These are phyloP conservation scores for Lathamus discolor DNA, from an alignment of 2,113 vertebrate genomes.

Conservation along the genomic window DNA sequence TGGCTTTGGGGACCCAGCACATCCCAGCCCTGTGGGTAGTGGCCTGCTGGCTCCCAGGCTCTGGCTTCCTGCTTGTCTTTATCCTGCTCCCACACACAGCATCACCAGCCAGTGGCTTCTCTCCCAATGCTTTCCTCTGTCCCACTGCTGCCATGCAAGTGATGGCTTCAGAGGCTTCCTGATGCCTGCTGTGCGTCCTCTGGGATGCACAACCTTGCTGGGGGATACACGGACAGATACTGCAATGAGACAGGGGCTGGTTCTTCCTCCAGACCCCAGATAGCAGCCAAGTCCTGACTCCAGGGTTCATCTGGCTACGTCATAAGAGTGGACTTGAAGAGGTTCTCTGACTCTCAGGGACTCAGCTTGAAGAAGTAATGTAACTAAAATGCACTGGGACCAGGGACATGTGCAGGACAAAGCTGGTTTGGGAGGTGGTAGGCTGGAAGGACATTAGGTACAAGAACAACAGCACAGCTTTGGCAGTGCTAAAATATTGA, in stretches of 20 bases:
- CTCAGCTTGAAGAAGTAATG: not conserved
- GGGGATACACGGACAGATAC: fast-evolving
- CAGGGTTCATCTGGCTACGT: not conserved
- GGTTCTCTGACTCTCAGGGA: not conserved
- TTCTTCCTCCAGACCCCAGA: not conserved
- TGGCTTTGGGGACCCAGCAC: not conserved
- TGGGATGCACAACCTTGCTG: not conserved
- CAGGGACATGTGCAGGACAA: not conserved
- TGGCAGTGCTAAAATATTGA: not conserved
- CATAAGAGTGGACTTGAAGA: fast-evolving
- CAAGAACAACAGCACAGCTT: not conserved
- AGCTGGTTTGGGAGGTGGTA: not conserved
- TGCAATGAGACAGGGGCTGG: not conserved
- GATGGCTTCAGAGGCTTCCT: not conserved
- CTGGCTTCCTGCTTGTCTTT: not conserved
- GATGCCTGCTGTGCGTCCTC: not conserved
- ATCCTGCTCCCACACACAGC: not conserved
- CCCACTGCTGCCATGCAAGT: not conserved
- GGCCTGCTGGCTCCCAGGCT: fast-evolving
- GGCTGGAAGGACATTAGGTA: not conserved
- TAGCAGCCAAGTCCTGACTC: not conserved
- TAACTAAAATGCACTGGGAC: not conserved
- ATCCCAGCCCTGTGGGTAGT: not conserved
- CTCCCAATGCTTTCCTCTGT: not conserved
- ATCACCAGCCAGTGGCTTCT: not conserved